Conservation (phyloP, 1,140 invertebrate species). For the Drosophila repleta region DNA sequence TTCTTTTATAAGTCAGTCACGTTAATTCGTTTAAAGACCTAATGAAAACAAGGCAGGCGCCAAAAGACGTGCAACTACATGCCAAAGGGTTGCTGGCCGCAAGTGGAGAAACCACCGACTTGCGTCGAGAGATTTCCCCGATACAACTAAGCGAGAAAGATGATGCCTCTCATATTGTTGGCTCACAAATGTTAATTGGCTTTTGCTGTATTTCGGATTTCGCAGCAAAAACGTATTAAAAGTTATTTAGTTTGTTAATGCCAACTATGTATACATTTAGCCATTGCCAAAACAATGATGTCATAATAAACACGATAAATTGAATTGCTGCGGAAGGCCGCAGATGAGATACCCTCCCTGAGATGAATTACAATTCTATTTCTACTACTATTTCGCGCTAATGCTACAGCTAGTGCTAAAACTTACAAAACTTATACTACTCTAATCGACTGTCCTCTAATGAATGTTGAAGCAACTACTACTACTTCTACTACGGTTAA, state of each 20-base stretch:
- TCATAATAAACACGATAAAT: slow-evolving; percentile 57
- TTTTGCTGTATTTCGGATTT: slow-evolving; percentile 18
- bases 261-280: slow-evolving; percentile 32
- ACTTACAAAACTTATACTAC: background rate
- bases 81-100: background rate
- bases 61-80: slow-evolving; percentile 52
- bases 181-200: slow-evolving; percentile 39
- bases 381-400: no score
- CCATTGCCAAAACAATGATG: slow-evolving; percentile 54
- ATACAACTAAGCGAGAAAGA: background rate
- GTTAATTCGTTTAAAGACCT: slow-evolving; percentile 68
- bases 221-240: slow-evolving; percentile 21
- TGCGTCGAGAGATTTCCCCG: slow-evolving; percentile 19
- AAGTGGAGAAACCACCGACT: background rate
- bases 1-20: slow-evolving; percentile 78
- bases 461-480: background rate
- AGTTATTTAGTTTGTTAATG: slow-evolving; percentile 45
- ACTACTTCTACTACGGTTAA: no score
- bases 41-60: slow-evolving; percentile 65
- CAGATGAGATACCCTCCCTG: background rate
- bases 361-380: background rate
- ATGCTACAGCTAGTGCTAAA: no score
- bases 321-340: background rate
- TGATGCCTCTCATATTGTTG: slow-evolving; percentile 5
- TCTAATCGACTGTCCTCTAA: no score